Evolutionary conservation across 2,113 vertebrate species (phyloP), one percentile per base, ranked within the genome.

Genomic region (Gallinago undulata): DNA sequence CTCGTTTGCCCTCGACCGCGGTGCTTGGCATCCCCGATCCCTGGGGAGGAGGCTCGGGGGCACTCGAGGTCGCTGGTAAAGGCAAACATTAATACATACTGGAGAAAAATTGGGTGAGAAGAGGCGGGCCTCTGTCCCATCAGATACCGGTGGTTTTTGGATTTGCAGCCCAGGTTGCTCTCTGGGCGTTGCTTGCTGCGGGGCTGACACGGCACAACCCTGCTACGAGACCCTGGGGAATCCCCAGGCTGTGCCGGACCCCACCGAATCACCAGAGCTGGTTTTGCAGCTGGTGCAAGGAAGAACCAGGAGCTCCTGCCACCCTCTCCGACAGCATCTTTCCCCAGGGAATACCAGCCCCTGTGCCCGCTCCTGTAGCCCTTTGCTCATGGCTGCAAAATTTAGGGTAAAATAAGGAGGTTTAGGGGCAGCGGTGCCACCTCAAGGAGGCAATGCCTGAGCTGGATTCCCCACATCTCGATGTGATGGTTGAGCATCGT

Each of bases 81-180:
- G 82, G 74, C 79, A 87, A 95, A 93, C 94, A 60, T 48, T 37
- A 80, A 64, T 85, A 48, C 19, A 14, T 75, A 66, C 75, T 18
- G 5, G 55, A 62, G 31, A n/a, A 76, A 86, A 89, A 74, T 72
- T 94, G 93, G 95, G 94, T 60, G 93, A 94, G 96, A 96, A 94
- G 84, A 81, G 33, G 47, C 5, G 13, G 94, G 96, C 94, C 33
- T 59, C 15, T 18, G 87, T 43, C 94, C 95, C 93, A 95, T 97
- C 94, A 94, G 96, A 95, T 96, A 94, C 2, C 2, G 2, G 43
- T 8, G 27, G 56, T 3, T 66, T 74, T 72, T 70, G 95, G 51
- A 47, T 87, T 45, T 79, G 89, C 76, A 94, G 89, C 79, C 90
- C 37, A 19, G 67, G 75, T 80, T 69, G 78, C 18, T 83, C 66